Base-by-base conservation (phyloP, 1,140 invertebrate species). In the Aphidius gifuensis region DNA sequence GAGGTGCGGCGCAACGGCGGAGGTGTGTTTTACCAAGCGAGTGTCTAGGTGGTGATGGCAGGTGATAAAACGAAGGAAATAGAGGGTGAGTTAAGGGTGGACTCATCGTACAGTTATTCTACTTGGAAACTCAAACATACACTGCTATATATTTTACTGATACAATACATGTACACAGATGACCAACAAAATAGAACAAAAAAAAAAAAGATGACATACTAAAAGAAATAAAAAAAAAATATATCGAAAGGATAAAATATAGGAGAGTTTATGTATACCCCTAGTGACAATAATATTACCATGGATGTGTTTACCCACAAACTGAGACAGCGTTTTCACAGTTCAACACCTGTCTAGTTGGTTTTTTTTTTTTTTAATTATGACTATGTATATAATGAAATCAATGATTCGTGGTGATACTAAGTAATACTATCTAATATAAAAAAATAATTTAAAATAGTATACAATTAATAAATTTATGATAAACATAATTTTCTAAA, bases 11-110 rank as follows among this genome's bases (percentile, higher is more conserved):
- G 67, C 66, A 60, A 23, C 39, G 21, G 21, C 11, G 11, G 51
- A 39, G 32, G 9, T 32, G 32, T 56, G 54, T 16, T 45, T 3
- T 45, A 9, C 11, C 44, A 45, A 9, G 44, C 59, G 66, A 64
- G 68, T 61, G 66, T 62, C 62, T 74, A 70, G 71, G 65, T 69
- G 71, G 71, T 68, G 76, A 78, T 77, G 75, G 72, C 75, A 75
- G 75, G 71, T 77, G 76, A 78, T 78, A 77, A 77, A 64, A 74
- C 64, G 66, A 69, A 69, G 67, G 68, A 66, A 73, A 75, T 75
- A 68, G 16, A 66, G 69, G 68, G 64, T 70, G 70, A 75, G 68
- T 71, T 69, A 71, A 71, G 72, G 67, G 66, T 61, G 66, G 55
- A 39, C 49, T 38, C 63, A 65, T 66, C 65, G 68, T 63, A 64